phyloP scores from a whole-genome alignment of 1,140 invertebrate genomes.

The Cardiocondyla obscurior region DNA sequence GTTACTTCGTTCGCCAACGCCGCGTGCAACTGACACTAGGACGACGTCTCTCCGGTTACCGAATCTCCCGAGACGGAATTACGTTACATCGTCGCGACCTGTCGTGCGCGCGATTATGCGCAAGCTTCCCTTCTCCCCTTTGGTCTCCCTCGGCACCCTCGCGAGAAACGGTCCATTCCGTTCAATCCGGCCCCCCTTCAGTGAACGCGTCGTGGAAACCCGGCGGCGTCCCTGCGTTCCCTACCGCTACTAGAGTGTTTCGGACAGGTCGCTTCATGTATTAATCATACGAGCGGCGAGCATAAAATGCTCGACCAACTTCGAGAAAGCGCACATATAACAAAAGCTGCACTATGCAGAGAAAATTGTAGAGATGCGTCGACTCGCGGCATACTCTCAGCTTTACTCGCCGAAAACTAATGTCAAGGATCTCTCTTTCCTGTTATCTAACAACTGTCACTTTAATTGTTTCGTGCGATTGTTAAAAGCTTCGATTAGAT shows the following conservation, averaged over 20 bases:
- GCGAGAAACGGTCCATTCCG: neutral
- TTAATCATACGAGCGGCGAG: conserved; percentile 65
- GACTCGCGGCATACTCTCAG: neutral
- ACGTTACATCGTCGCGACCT: conserved; percentile 35
- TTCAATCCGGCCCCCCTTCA: neutral
- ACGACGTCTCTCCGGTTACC: conserved; percentile 40
- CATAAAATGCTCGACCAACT: conserved; percentile 50
- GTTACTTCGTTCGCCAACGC: conserved; percentile 23
- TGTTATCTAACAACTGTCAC: neutral
- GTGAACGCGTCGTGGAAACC: conserved; percentile 7
- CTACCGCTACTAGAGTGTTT: neutral
- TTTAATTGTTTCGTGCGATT: neutral
- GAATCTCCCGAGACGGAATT: conserved; percentile 63
- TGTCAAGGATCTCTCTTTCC: neutral
- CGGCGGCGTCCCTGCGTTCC: neutral
- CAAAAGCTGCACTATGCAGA: conserved; percentile 14
- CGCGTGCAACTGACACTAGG: conserved; percentile 50
- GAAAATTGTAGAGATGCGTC: neutral
- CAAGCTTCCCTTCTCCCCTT: neutral
- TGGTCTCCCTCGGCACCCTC: neutral
- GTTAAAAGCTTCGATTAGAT: neutral
- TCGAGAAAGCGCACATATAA: conserved; percentile 26
- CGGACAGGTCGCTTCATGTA: conserved; percentile 65
- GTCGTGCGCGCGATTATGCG: conserved; percentile 58
- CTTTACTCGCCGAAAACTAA: neutral